Evolutionary conservation across 2,888 invertebrate genomes (phyloP), one percentile per base, ranked within the genome.

Genomic region (Drosophila mimetica): DNA sequence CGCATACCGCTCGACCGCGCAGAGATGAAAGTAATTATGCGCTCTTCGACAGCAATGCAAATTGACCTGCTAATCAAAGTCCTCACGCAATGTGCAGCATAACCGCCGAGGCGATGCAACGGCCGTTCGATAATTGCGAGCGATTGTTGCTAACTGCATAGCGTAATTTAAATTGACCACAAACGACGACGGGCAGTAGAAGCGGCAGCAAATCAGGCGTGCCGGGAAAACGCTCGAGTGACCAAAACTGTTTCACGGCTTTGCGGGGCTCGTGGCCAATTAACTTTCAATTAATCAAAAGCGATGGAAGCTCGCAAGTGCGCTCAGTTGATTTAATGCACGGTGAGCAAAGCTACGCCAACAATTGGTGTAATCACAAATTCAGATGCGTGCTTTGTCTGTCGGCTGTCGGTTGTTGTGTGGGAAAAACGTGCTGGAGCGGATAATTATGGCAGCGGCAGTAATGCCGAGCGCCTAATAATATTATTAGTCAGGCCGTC

Each of bases 231-330:
- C 70, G 60, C 70, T 70, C 37, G 71, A 70, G 70, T 50, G 70
- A 51, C 34, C 61, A 50, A 54, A 55, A 70, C 60, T 59, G 39
- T 59, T 59, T 46, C 57, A 28, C 50, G 18, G 58, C 47, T 59
- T 53, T 42, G 72, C 47, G 53, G 52, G 28, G 39, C 67, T 75
- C 73, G 73, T 73, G 84, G 65, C 63, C 73, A 77, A 83, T 86
- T 86, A 80, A 77, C 75, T 82, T 80, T 80, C 78, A 86, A 86
- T 82, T 86, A 86, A 86, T 83, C 77, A 86, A 75, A 61, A 64
- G 39, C 58, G 76, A 63, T 69, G 71, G 74, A 67, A 54, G 67
- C 61, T 54, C 55, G 53, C 52, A 47, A 48, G 59, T 65, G 48
- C 75, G 76, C 54, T 70, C 73, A 65, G 74, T 52, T 64, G 67